phyloP scores from a whole-genome alignment of 2,113 vertebrate species.

The Antigone vipio region DNA sequence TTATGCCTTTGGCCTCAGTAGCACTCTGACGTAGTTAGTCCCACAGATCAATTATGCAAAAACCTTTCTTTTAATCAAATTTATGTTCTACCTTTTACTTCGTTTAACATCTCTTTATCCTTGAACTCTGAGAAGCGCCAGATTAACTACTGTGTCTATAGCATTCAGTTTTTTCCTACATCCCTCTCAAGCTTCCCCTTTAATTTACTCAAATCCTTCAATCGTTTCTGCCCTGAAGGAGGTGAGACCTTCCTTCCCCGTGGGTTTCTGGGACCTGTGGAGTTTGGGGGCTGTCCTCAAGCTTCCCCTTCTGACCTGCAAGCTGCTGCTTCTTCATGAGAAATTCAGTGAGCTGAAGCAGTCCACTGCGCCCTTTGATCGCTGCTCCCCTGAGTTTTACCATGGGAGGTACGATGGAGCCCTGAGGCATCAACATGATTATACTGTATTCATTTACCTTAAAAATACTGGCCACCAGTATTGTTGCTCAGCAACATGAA shows the following conservation, averaged over 20 bases:
- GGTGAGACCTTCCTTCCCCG: background rate
- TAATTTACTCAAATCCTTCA: background rate
- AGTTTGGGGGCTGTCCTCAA: background rate
- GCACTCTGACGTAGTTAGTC: background rate
- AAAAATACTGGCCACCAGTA: constrained; percentile 1
- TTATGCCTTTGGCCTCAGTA: background rate
- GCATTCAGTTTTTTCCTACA: background rate
- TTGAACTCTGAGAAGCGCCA: background rate
- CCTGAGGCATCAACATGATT: constrained; percentile 47
- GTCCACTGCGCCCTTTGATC: background rate
- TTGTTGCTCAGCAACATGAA: constrained; percentile 66
- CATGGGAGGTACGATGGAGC: background rate
- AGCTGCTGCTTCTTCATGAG: background rate
- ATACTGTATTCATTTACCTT: background rate
- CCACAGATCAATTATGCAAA: background rate
- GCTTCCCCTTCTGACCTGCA: background rate
- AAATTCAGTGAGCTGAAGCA: background rate
- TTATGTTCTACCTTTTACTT: background rate
- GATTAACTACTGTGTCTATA: background rate
- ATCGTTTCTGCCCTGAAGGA: background rate
- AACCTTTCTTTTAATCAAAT: background rate
- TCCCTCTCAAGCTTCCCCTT: background rate
- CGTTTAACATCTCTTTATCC: background rate
- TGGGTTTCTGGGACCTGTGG: background rate
- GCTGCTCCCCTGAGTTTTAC: background rate